phyloP scores from a whole-genome alignment of 2,797 vertebrate genomes.

The Rachycentron canadum region DNA sequence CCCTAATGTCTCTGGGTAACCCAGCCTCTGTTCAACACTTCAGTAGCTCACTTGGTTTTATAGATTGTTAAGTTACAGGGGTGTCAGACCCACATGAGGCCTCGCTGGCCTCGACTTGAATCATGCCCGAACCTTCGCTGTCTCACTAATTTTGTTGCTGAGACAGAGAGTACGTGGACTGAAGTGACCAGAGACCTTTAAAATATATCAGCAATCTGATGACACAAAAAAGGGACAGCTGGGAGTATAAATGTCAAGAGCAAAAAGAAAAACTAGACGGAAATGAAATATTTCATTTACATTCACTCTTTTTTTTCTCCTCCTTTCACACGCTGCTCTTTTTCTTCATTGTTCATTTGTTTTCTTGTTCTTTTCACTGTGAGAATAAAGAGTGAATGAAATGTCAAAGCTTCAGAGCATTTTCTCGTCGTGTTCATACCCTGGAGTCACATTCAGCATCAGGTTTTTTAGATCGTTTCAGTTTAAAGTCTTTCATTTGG shows the following conservation, averaged over 20 bases:
- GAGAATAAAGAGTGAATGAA: neutral
- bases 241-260: constrained; percentile 37
- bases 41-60: constrained; percentile 57
- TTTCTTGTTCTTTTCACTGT: neutral
- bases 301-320: neutral
- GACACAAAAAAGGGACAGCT: constrained; percentile 19
- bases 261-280: constrained; percentile 27
- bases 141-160: constrained; percentile 44
- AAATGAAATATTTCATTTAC: constrained; percentile 29
- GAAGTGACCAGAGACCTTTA: constrained; percentile 56
- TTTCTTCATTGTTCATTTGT: neutral
- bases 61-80: constrained; percentile 43
- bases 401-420: neutral
- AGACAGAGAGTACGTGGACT: constrained; percentile 44
- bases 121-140: constrained; percentile 34
- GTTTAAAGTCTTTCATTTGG: neutral
- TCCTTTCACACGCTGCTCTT: neutral
- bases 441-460: neutral
- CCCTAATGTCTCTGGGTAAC: neutral
- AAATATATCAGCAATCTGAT: constrained; percentile 47
- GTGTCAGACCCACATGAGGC: neutral
- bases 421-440: neutral
- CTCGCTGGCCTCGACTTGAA: constrained; percentile 36
- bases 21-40: constrained; percentile 8
- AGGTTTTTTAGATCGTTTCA: neutral